Evolutionary conservation across 2,888 invertebrate species (phyloP).

Genomic region (Drosophila bunnanda): DNA sequence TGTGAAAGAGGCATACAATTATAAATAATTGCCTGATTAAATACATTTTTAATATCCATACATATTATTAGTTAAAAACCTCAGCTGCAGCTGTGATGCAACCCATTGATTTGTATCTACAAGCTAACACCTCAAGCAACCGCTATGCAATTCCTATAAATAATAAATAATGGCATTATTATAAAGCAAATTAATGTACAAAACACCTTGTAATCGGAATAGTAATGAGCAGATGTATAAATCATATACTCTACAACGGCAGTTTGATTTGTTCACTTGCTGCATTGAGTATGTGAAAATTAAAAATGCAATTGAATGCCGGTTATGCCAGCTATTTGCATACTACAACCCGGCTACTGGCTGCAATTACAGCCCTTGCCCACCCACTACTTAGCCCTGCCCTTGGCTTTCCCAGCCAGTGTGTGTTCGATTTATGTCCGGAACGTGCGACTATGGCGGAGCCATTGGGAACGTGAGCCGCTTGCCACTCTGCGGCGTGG

Average conservation of each 20-base stretch:
- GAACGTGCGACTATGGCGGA: slow-evolving; percentile 56
- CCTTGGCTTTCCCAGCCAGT: slow-evolving; percentile 22
- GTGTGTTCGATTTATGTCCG: slow-evolving; percentile 41
- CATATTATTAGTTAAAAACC: too few species aligned
- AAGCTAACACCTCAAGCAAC: background rate
- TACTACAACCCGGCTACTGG: background rate
- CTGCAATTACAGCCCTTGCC: slow-evolving; percentile 6
- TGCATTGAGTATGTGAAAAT: slow-evolving; percentile 25
- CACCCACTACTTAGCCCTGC: slow-evolving; percentile 19
- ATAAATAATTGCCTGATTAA: too few species aligned
- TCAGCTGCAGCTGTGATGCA: background rate
- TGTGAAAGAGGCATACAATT: background rate
- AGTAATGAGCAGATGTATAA: slow-evolving; percentile 1
- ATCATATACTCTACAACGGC: slow-evolving; percentile 28
- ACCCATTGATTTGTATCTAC: background rate
- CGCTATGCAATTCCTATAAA: slow-evolving; percentile 14
- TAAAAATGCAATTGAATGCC: slow-evolving; percentile 40
- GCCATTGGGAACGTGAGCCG: slow-evolving; percentile 57
- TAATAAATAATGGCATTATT: background rate
- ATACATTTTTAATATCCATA: too few species aligned
- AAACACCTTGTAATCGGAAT: background rate
- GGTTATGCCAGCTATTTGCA: slow-evolving; percentile 35
- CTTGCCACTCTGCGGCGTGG: slow-evolving; percentile 17
- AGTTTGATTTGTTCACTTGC: slow-evolving; percentile 11
- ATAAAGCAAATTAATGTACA: slow-evolving; percentile 1